These are phyloP conservation scores for Mystacides longicornis DNA, from an alignment of 2,888 invertebrate genomes.

Conservation along the genomic window DNA sequence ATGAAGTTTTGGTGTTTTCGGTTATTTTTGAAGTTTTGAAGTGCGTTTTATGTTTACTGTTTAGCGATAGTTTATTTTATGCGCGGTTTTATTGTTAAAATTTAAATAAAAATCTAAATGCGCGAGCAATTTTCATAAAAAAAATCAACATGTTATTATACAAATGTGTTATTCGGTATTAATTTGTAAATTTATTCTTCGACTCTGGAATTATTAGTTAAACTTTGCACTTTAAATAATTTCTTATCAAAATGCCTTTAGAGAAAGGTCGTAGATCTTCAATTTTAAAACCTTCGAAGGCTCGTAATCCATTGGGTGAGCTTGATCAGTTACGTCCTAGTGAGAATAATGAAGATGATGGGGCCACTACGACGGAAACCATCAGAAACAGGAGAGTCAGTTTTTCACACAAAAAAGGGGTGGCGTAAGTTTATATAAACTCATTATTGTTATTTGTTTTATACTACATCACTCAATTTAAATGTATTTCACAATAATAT, in stretches of 20 bases:
- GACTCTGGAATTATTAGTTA: neutral
- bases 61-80: neutral
- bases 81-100: neutral
- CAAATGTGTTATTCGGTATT: too few relatives aligned
- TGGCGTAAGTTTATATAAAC: constrained; percentile 18
- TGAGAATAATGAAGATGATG: constrained; percentile 15
- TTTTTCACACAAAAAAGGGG: constrained; percentile 22
- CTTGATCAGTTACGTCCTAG: constrained; percentile 9
- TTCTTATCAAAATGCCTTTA: constrained; percentile 4
- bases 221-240: too few relatives aligned
- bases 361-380: constrained; percentile 9
- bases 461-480: neutral
- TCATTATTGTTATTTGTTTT: neutral
- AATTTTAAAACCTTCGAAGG: constrained; percentile 23
- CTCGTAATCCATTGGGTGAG: constrained; percentile 18
- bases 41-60: neutral
- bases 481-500: too few relatives aligned
- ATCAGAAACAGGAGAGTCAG: constrained; percentile 20
- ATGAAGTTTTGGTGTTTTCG: neutral
- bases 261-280: constrained; percentile 16
- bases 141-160: too few relatives aligned
- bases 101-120: neutral
- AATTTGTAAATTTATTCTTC: neutral
- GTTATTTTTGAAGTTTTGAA: constrained; percentile 6
- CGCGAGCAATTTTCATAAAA: neutral